Evolutionary conservation across 2,797 vertebrate genomes (phyloP).

Genomic region (Furcifer pardalis): DNA sequence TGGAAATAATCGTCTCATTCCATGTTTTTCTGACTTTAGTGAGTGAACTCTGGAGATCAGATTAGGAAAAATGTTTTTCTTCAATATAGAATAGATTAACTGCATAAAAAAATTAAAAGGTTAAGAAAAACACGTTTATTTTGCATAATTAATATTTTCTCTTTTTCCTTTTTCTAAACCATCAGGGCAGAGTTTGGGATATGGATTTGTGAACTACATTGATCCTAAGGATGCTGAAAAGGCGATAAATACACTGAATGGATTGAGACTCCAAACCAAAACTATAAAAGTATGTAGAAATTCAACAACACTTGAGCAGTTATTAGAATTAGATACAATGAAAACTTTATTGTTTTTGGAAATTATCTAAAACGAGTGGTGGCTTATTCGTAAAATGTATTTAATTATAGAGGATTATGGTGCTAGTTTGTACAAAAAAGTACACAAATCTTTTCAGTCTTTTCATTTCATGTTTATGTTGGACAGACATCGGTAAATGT

Average conservation of each 20-base stretch:
- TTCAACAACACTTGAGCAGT: not conserved
- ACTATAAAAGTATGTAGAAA: slow-evolving; percentile 92
- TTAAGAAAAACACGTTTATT: not conserved
- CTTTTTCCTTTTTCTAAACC: slow-evolving; percentile 32
- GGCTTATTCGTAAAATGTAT: not conserved
- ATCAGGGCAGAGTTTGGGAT: slow-evolving; percentile 96
- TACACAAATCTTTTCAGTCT: not conserved
- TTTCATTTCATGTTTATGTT: not conserved
- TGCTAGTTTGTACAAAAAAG: not conserved
- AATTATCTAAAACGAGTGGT: not conserved
- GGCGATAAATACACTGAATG: slow-evolving; percentile 97
- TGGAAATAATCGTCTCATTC: not conserved
- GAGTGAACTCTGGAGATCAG: not conserved
- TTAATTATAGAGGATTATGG: not conserved
- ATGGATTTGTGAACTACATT: slow-evolving; percentile 98
- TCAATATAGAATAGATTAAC: not conserved
- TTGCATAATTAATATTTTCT: slow-evolving; percentile 41
- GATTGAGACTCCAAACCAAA: slow-evolving; percentile 98
- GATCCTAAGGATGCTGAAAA: slow-evolving; percentile 98
- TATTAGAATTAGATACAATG: not conserved
- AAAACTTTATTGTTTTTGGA: not conserved
- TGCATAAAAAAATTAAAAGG: not conserved
- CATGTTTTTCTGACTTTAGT: not conserved
- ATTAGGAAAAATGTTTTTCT: not conserved
- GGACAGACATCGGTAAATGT: not conserved